Evolutionary conservation across 2,888 invertebrate genomes (phyloP).

Genomic region (Exephanes ischioxanthus): DNA sequence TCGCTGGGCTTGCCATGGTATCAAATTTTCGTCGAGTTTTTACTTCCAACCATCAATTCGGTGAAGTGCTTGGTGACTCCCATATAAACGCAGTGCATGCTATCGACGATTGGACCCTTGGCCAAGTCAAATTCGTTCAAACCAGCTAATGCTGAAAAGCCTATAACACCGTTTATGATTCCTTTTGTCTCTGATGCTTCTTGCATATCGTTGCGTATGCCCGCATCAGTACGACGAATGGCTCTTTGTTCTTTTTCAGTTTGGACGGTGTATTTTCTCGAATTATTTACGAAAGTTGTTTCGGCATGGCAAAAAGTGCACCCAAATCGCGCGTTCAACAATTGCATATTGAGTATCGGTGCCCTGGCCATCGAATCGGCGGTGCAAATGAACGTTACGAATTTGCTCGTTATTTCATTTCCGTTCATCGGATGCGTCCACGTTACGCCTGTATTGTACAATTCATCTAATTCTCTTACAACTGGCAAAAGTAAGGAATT

Average conservation of each 20-base stretch:
- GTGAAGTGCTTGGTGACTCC: constrained; percentile 2
- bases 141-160: constrained; percentile 20
- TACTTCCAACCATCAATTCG: constrained; percentile 9
- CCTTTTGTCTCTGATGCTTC: background rate
- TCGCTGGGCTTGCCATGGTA: constrained; percentile 13
- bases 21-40: background rate
- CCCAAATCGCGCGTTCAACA: constrained; percentile 15
- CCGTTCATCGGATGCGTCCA: constrained; percentile 29
- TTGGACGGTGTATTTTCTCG: constrained; percentile 15
- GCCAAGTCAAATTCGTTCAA: constrained; percentile 33
- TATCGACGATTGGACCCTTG: constrained; percentile 37
- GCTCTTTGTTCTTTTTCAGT: background rate
- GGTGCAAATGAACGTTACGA: constrained; percentile 33
- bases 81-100: constrained; percentile 44
- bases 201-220: constrained; percentile 28
- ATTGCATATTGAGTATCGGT: constrained; percentile 45
- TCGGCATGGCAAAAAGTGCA: constrained; percentile 20
- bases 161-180: constrained; percentile 28
- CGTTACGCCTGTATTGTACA: constrained; percentile 42
- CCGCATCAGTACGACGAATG: background rate
- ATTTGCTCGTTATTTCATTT: constrained; percentile 38
- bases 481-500: constrained; percentile 26
- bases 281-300: background rate
- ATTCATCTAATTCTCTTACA: constrained; percentile 2
- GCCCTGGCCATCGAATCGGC: constrained; percentile 37